Evolutionary conservation across 2,888 invertebrate genomes (phyloP).

Genomic region (Synergus itoensis): DNA sequence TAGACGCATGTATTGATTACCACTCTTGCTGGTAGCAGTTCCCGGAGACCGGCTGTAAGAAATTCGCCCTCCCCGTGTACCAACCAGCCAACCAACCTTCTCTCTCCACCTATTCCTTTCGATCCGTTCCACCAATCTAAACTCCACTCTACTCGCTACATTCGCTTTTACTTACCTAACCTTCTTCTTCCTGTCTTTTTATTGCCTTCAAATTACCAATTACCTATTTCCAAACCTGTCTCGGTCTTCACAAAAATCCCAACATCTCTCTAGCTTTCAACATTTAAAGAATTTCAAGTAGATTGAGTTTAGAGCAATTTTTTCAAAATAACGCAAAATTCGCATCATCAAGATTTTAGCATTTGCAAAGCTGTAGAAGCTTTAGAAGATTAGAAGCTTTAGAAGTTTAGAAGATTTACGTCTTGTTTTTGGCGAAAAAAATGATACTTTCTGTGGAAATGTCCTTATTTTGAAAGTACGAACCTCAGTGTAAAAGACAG

Average conservation of each 20-base stretch:
- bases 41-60: slow-evolving; percentile 56
- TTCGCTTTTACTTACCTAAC: slow-evolving; percentile 13
- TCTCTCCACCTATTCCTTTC: slow-evolving; percentile 22
- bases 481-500: background rate
- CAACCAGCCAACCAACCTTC: slow-evolving; percentile 43
- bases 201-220: slow-evolving; percentile 23
- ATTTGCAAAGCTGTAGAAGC: too few species aligned
- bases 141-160: background rate
- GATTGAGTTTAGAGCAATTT: background rate
- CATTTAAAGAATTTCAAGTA: background rate
- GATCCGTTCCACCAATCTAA: slow-evolving; percentile 18
- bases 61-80: slow-evolving; percentile 52
- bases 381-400: too few species aligned
- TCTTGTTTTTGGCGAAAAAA: too few species aligned
- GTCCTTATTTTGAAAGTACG: background rate
- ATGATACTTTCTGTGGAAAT: too few species aligned
- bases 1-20: slow-evolving; percentile 71
- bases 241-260: background rate
- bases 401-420: too few species aligned
- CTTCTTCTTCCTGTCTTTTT: background rate
- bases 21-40: slow-evolving; percentile 57
- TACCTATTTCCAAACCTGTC: background rate
- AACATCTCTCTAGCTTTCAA: background rate
- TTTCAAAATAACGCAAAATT: too few species aligned
- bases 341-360: too few species aligned